These are phyloP conservation scores for Drosophila subsilvestris DNA, from an alignment of 2,888 invertebrate genomes.

Conservation along the genomic window DNA sequence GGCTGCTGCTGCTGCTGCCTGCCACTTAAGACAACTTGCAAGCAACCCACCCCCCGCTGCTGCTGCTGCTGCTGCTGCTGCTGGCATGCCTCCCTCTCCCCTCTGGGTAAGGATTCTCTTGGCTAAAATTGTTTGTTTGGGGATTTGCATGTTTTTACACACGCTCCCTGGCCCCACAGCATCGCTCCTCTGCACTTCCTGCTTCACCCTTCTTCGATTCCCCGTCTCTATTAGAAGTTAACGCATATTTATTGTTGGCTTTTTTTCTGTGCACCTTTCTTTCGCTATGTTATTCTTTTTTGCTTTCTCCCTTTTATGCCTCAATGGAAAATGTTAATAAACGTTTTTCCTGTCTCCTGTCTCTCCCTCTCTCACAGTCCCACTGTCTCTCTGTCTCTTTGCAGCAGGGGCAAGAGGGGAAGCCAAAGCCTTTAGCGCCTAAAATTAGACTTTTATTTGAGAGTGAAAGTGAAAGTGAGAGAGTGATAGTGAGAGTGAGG, in stretches of 20 bases:
- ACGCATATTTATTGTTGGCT: constrained; percentile 78
- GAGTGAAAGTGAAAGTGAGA: constrained; percentile 35
- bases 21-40: constrained; percentile 55
- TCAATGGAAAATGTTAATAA: constrained; percentile 75
- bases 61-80: constrained; percentile 9
- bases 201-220: constrained; percentile 19
- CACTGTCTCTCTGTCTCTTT: constrained; percentile 38
- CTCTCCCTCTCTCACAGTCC: constrained; percentile 44
- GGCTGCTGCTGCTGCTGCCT: not conserved
- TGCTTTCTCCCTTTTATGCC: constrained; percentile 66
- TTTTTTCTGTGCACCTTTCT: constrained; percentile 64
- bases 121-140: constrained; percentile 78
- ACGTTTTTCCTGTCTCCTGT: constrained; percentile 56
- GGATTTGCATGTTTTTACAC: constrained; percentile 77
- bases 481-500: not conserved
- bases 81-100: constrained; percentile 4
- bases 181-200: not conserved
- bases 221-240: constrained; percentile 72
- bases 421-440: constrained; percentile 71
- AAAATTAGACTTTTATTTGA: constrained; percentile 70
- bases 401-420: constrained; percentile 18
- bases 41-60: constrained; percentile 9
- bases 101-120: constrained; percentile 37
- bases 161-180: constrained; percentile 22
- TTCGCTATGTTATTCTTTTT: constrained; percentile 1